phyloP scores from a whole-genome alignment of 2,888 invertebrate genomes.

The Belgica antarctica region DNA sequence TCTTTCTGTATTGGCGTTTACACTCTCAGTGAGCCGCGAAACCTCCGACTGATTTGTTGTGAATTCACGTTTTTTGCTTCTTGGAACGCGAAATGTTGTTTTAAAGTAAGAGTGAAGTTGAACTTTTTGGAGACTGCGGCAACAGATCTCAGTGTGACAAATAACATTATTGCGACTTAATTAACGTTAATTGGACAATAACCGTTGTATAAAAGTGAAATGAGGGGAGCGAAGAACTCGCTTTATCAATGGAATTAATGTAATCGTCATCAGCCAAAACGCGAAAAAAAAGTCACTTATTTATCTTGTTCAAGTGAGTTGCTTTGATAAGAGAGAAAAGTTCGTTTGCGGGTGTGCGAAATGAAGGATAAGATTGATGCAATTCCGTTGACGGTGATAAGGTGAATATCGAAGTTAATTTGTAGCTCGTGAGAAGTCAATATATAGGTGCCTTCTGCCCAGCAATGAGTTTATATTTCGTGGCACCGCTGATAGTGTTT shows the following conservation, averaged over 20 bases:
- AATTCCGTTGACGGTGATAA: slow-evolving; percentile 41
- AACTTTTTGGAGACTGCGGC: not conserved
- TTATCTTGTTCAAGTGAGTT: slow-evolving; percentile 23
- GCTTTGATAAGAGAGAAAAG: slow-evolving; percentile 16
- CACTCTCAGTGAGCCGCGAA: not conserved
- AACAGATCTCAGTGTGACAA: not conserved
- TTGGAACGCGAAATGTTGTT: not conserved
- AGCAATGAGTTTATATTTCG: slow-evolving; percentile 23
- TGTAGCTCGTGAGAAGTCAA: not conserved
- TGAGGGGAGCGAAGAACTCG: not conserved
- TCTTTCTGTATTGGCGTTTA: not conserved
- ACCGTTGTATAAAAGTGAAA: slow-evolving; percentile 1
- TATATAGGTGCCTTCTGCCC: not conserved
- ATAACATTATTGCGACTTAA: not conserved
- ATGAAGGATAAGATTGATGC: slow-evolving; percentile 37
- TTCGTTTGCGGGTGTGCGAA: slow-evolving; percentile 8
- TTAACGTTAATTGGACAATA: not conserved
- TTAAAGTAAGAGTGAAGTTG: not conserved
- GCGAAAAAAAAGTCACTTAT: not conserved
- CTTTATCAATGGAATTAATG: not conserved
- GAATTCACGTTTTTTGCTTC: not conserved
- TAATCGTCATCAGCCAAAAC: not conserved
- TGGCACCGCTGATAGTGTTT: slow-evolving; percentile 20
- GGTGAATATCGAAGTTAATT: slow-evolving; percentile 9
- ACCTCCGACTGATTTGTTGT: not conserved